Percentiles rank a stretch among this genome's conserved stretches.
Conservation (phyloP, 2,113 vertebrate genomes). For the Tragelaphus imberbis region DNA sequence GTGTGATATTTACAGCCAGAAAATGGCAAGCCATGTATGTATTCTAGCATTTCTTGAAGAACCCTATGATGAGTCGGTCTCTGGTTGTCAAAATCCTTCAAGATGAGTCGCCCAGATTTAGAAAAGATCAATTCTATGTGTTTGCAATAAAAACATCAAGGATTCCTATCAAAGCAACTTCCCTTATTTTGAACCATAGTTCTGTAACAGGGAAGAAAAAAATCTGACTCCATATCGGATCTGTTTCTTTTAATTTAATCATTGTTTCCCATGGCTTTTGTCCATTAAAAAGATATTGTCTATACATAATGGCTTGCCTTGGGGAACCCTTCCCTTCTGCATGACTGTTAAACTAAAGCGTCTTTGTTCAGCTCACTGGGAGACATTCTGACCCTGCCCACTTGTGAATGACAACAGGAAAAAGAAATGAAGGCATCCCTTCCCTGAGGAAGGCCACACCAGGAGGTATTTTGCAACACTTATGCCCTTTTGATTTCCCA, state of each 20-base stretch:
- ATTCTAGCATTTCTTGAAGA: not conserved
- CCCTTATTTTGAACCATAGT: not conserved
- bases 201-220: not conserved
- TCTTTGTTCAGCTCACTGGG: not conserved
- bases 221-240: not conserved
- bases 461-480: not conserved
- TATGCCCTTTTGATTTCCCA: not conserved
- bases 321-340: not conserved
- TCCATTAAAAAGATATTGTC: not conserved
- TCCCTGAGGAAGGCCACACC: not conserved
- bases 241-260: not conserved
- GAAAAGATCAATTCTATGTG: not conserved
- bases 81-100: not conserved
- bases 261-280: not conserved
- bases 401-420: not conserved
- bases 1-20: too few species aligned
- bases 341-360: not conserved
- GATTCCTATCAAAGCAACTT: not conserved
- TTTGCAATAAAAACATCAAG: not conserved
- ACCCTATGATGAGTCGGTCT: too few species aligned
- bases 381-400: not conserved
- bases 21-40: fast-evolving
- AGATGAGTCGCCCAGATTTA: not conserved
- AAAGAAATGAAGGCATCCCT: not conserved
- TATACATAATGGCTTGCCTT: not conserved